These are phyloP conservation scores for Pachypsylla venusta DNA, from an alignment of 1,140 invertebrate genomes.

Conservation along the genomic window DNA sequence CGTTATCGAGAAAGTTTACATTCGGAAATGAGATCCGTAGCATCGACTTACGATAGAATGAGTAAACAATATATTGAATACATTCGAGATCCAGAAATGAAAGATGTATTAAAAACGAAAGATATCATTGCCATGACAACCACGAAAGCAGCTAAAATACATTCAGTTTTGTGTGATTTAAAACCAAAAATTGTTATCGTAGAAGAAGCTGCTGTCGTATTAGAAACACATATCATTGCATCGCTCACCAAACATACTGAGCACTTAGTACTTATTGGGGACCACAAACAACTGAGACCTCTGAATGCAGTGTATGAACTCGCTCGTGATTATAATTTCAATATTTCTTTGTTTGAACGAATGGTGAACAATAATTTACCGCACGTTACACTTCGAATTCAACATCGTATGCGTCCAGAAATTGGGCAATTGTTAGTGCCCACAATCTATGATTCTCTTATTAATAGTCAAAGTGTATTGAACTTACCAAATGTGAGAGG, in stretches of 20 bases:
- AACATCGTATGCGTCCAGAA: slow-evolving; percentile 50
- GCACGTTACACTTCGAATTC: slow-evolving; percentile 36
- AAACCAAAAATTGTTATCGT: slow-evolving; percentile 39
- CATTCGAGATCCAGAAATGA: background rate
- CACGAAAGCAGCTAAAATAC: slow-evolving; percentile 13
- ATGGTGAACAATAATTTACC: slow-evolving; percentile 42
- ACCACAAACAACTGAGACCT: slow-evolving; percentile 58
- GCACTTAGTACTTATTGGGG: slow-evolving; percentile 68
- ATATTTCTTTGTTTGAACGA: slow-evolving; percentile 57
- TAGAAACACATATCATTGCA: slow-evolving; percentile 57
- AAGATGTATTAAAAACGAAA: slow-evolving; percentile 12
- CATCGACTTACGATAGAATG: background rate
- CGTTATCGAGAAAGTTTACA: background rate
- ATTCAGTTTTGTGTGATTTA: background rate
- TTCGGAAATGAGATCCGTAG: background rate
- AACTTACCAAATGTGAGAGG: slow-evolving; percentile 35
- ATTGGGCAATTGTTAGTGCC: slow-evolving; percentile 42
- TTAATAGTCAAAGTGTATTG: slow-evolving; percentile 36
- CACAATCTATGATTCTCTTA: slow-evolving; percentile 40
- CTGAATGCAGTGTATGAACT: slow-evolving; percentile 40
- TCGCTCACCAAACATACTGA: slow-evolving; percentile 48
- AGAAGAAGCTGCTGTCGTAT: slow-evolving; percentile 74
- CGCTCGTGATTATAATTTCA: slow-evolving; percentile 40
- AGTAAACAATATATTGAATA: slow-evolving; percentile 10
- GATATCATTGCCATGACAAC: slow-evolving; percentile 17